Percentiles rank a stretch among this genome's conserved stretches.
These are phyloP conservation scores for Merluccius polli DNA, from an alignment of 2,797 vertebrate species.

Conservation along the genomic window DNA sequence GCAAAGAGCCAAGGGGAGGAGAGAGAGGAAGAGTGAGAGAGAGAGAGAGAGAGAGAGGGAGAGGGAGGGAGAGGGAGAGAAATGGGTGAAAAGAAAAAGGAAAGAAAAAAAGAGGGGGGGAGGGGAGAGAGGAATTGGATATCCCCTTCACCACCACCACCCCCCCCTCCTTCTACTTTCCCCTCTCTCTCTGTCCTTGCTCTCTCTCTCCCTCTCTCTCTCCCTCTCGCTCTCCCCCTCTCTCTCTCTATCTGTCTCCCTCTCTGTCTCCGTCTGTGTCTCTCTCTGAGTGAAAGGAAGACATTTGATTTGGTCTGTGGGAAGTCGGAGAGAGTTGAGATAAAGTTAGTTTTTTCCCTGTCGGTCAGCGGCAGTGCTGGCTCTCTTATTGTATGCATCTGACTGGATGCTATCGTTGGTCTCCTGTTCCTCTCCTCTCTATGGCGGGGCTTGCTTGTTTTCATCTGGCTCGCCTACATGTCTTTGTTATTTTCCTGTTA, in stretches of 20 bases:
- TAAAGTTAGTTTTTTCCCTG: slow-evolving; percentile 40
- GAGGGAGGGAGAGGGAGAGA: slow-evolving; percentile 50
- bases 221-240: slow-evolving; percentile 41
- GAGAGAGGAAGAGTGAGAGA: slow-evolving; percentile 49
- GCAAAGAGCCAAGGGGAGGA: slow-evolving; percentile 70
- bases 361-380: slow-evolving; percentile 16
- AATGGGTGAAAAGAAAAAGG: slow-evolving; percentile 23
- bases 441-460: no score
- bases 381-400: slow-evolving; percentile 5
- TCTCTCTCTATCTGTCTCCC: slow-evolving; percentile 10
- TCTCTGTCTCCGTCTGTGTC: slow-evolving; percentile 47
- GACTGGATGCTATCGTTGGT: no score
- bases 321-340: slow-evolving; percentile 43
- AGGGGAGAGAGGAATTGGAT: slow-evolving; percentile 46
- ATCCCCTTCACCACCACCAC: slow-evolving; percentile 8
- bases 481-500: no score
- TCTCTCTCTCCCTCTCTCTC: no score
- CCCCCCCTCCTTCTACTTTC: slow-evolving; percentile 10
- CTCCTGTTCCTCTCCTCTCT: no score
- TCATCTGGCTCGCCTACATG: no score
- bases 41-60: slow-evolving; percentile 19
- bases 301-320: slow-evolving; percentile 58
- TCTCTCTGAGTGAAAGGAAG: slow-evolving; percentile 34
- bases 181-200: no score
- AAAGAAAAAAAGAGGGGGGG: slow-evolving; percentile 10